Evolutionary conservation across 2,888 invertebrate species (phyloP), one percentile per base, ranked within the genome.

Genomic region (Sarcophaga variegata): DNA sequence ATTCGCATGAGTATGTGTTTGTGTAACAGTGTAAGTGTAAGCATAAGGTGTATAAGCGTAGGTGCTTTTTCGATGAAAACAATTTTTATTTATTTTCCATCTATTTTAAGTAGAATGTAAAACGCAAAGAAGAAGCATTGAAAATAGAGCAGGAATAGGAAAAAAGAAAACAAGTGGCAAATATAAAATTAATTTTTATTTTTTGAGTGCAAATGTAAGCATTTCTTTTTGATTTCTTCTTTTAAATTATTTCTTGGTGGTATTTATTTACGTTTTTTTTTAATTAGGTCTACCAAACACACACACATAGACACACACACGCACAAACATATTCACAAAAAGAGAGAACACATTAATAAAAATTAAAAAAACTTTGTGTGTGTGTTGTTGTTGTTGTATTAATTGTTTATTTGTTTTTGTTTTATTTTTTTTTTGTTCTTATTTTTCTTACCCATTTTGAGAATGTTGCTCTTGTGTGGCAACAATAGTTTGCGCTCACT

Each of bases 381-480:
- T 54, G 17, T 54, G 54, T 54, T 54, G 17, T 17, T 54, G 17
- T 17, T 54, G 54, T 22, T 20, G 59, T 54, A 49, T 5, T 22
- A 27, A 78, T 63, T 78, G 47, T 54, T 75, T 25, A 80, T 85
- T 72, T 69, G 45, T 83, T 63, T 10, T 69, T 37, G 69, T 63
- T 69, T 27, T 22, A 62, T 69, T 81, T 49, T 78, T 78, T 27
- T 75, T 3, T 67, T 66, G 27, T 60, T 71, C 37, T 72, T 64
- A 47, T 60, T 72, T 70, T 84, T 90, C 93, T 93, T 92, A 93
- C 93, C 93, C 91, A 93, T 89, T 89, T 92, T 91, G 87, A 93
- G 89, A 88, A 89, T 91, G 91, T 91, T 93, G 90, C 89, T 90
- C 89, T 90, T 93, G 81, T 90, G 90, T 86, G 93, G 93, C 89